Evolutionary conservation across 2,888 invertebrate species (phyloP).

Genomic region (Quadroppia sp.): DNA sequence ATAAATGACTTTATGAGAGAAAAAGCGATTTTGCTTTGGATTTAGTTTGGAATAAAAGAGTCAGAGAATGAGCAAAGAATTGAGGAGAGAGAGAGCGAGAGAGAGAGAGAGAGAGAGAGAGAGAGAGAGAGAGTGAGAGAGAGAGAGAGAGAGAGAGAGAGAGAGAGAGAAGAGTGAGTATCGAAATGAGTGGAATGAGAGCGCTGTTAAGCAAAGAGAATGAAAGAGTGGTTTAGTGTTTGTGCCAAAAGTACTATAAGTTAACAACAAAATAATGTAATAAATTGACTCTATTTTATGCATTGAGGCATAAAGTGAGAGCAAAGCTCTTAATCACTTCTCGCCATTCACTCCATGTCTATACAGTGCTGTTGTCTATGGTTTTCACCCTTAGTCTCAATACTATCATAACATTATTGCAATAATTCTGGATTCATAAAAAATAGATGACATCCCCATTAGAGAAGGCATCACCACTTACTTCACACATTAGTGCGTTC

Average conservation of each 20-base stretch:
- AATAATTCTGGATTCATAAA: slow-evolving; percentile 19
- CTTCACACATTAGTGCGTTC: slow-evolving; percentile 17
- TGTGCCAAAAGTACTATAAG: not conserved
- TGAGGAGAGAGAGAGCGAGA: slow-evolving; percentile 4
- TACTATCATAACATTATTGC: slow-evolving; percentile 18
- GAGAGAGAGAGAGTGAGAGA: slow-evolving; percentile 15
- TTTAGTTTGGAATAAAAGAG: slow-evolving; percentile 18
- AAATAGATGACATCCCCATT: slow-evolving; percentile 35
- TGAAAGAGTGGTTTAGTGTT: slow-evolving; percentile 6
- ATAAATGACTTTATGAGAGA: slow-evolving; percentile 28
- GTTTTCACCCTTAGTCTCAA: not conserved
- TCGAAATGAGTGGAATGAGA: not conserved
- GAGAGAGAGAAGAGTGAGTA: not conserved
- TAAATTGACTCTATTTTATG: slow-evolving; percentile 29
- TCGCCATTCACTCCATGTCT: not conserved
- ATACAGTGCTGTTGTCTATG: not conserved
- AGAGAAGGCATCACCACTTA: not conserved
- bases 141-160: not conserved
- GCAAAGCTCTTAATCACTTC: slow-evolving; percentile 35
- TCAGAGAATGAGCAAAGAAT: slow-evolving; percentile 2
- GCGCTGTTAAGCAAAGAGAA: slow-evolving; percentile 28
- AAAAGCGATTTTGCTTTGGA: slow-evolving; percentile 25
- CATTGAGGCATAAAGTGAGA: slow-evolving; percentile 35
- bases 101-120: slow-evolving; percentile 31
- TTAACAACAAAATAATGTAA: slow-evolving; percentile 24